Percentiles rank a stretch among this genome's conserved stretches.
phyloP scores from a whole-genome alignment of 2,113 vertebrate genomes.

The Oophaga pumilio region DNA sequence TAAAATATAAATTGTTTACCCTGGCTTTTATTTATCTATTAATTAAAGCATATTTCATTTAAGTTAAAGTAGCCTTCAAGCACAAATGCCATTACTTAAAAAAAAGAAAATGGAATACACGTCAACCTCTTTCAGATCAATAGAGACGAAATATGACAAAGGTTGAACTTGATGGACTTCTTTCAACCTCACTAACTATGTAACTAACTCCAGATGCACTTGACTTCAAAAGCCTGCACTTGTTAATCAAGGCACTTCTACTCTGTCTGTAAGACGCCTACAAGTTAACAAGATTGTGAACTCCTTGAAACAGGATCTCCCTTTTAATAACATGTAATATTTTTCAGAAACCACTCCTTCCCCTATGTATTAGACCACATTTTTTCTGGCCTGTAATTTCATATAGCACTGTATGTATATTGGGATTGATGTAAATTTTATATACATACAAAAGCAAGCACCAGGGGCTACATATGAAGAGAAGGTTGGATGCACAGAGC shows the following conservation, averaged over 20 bases:
- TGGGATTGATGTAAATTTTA: not conserved
- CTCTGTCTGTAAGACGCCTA: conserved; percentile 34
- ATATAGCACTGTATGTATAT: conserved; percentile 1
- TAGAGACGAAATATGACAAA: conserved; percentile 36
- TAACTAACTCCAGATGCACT: conserved; percentile 46
- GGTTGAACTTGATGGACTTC: conserved; percentile 36
- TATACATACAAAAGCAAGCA: conserved; percentile 26
- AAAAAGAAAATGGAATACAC: not conserved
- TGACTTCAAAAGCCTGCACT: conserved; percentile 43
- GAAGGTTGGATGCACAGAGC: conserved; percentile 34
- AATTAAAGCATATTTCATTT: not conserved
- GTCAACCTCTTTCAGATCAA: not conserved
- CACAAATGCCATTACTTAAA: not conserved
- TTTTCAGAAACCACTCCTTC: conserved; percentile 10
- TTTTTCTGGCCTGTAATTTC: not conserved
- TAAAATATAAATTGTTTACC: too few relatives aligned
- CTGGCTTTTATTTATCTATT: not conserved
- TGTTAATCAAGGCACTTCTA: conserved; percentile 45
- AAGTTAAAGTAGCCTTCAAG: not conserved
- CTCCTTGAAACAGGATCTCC: conserved; percentile 37
- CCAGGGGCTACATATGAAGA: conserved; percentile 44
- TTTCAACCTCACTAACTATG: conserved; percentile 45
- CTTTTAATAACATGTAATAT: conserved; percentile 30
- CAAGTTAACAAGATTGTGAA: conserved; percentile 45
- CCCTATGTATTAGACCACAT: not conserved